Conservation (phyloP, 2,113 vertebrate species). For the Oncorhynchus nerka region DNA sequence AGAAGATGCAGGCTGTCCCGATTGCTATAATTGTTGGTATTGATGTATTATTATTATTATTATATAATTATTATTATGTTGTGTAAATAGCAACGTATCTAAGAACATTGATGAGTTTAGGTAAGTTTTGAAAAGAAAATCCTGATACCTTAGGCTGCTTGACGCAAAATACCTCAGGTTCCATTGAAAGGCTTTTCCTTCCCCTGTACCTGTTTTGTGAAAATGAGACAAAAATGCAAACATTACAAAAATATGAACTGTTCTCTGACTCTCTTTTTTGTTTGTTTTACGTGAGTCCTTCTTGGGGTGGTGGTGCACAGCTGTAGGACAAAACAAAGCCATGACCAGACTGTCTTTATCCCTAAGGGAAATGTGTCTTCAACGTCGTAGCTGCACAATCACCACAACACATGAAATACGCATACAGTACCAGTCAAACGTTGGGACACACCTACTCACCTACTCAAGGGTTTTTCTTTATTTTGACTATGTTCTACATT, state of each 20-base stretch:
- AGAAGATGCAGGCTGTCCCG: slow-evolving; percentile 80
- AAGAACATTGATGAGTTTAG: slow-evolving; percentile 75
- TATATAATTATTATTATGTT: slow-evolving; percentile 57
- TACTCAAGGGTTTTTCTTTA: too few species aligned
- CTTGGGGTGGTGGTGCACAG: not conserved
- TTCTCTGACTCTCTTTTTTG: slow-evolving; percentile 42
- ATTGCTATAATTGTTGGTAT: slow-evolving; percentile 71
- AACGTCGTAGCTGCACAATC: too few species aligned
- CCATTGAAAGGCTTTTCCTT: slow-evolving; percentile 60
- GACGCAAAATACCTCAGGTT: slow-evolving; percentile 84
- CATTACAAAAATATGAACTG: slow-evolving; percentile 72
- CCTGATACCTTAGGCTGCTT: slow-evolving; percentile 83
- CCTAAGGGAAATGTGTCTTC: too few species aligned
- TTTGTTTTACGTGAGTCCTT: not conserved
- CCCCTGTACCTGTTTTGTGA: slow-evolving; percentile 83
- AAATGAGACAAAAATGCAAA: slow-evolving; percentile 82
- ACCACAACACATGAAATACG: too few species aligned
- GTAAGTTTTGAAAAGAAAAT: slow-evolving; percentile 78
- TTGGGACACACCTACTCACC: too few species aligned
- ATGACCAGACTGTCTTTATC: too few species aligned
- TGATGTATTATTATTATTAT: slow-evolving; percentile 49
- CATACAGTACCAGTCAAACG: too few species aligned
- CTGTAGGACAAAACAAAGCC: too few species aligned
- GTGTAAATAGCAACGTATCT: slow-evolving; percentile 78
- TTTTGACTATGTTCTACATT: too few species aligned